Base-by-base conservation (phyloP, 2,113 vertebrate species). In the Chloropsis cyanopogon region DNA sequence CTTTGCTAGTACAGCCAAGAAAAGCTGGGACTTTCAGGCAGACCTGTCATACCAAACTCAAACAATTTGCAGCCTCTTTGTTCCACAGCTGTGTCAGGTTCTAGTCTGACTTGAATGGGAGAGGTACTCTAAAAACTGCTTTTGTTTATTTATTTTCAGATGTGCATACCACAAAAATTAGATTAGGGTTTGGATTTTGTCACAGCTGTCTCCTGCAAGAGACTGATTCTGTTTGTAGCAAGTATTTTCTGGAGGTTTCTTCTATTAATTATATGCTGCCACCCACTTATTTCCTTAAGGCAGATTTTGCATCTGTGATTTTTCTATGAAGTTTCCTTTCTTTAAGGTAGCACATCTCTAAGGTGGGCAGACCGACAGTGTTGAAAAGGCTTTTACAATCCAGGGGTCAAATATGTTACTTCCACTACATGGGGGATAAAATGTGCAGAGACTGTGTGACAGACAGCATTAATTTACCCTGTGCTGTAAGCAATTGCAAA, bases 81-180 rank as follows among this genome's bases (percentile, higher is more conserved):
- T 97, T 90, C 80, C 46, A 14, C 1, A 5, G 25, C 76, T 60
- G 31, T 92, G 76, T 86, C 80, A 86, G 46, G 82, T 95, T 95
- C 88, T 95, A 90, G 92, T 92, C 80, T 86, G 88, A 94, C 88
- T 93, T 71, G 93, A 96, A 88, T 90, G 82, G 76, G 90, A 92
- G 69, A 94, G 90, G 88, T 96, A 71, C 64, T 83, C 49, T 86
- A 75, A 75, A 93, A 76, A 83, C 71, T 81, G 44, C 88, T 90
- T 93, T 84, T 96, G 92, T 97, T 94, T 96, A 75, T 96, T 93
- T 95, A 90, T 96, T 96, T 96, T 96, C 80, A 96, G 69, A 94
- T 75, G 88, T 4, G 7, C 90, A 94, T 97, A 94, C 94, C 94
- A 94, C 92, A 93, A 84, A 95, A 96, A 96, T 96, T 96, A 94